Evolutionary conservation across 2,888 invertebrate species (phyloP).

Genomic region (Halictus ligatus): DNA sequence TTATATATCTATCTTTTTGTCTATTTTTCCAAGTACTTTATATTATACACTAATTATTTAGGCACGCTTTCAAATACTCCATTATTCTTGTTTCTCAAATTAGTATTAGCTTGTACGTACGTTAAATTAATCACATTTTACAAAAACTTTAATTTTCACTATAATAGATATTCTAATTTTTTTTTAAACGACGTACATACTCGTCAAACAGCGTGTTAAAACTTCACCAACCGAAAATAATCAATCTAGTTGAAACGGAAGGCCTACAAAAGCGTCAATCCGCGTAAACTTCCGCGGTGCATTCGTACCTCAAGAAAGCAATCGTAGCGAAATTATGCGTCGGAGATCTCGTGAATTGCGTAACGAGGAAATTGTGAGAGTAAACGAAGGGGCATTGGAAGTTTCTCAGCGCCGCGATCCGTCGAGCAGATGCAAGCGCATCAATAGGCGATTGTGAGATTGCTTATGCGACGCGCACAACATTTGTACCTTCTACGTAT

Average conservation of each 20-base stretch:
- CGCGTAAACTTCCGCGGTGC: neutral
- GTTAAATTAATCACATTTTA: neutral
- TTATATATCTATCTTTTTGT: neutral
- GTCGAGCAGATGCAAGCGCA: slow-evolving; percentile 18
- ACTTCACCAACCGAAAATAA: neutral
- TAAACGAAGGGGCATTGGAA: neutral
- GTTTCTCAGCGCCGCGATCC: slow-evolving; percentile 1
- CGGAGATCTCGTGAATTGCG: neutral
- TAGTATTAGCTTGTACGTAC: too few relatives aligned
- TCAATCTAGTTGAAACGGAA: neutral
- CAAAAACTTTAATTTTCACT: neutral
- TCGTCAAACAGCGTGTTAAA: neutral
- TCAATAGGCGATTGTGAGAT: slow-evolving; percentile 4
- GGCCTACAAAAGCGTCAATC: neutral
- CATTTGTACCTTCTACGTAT: slow-evolving; percentile 26
- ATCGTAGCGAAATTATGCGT: neutral
- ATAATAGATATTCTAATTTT: neutral
- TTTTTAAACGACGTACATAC: neutral
- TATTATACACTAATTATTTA: neutral
- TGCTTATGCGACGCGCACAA: slow-evolving; percentile 14
- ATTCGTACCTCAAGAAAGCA: neutral
- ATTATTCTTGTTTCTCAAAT: too few relatives aligned
- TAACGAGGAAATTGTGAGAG: neutral
- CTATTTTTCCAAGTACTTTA: neutral
- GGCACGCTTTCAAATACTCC: neutral